A percentile compares a stretch with the other conserved stretches of the same genome.
Conservation (phyloP, 2,113 vertebrate species). For the Cervus canadensis region DNA sequence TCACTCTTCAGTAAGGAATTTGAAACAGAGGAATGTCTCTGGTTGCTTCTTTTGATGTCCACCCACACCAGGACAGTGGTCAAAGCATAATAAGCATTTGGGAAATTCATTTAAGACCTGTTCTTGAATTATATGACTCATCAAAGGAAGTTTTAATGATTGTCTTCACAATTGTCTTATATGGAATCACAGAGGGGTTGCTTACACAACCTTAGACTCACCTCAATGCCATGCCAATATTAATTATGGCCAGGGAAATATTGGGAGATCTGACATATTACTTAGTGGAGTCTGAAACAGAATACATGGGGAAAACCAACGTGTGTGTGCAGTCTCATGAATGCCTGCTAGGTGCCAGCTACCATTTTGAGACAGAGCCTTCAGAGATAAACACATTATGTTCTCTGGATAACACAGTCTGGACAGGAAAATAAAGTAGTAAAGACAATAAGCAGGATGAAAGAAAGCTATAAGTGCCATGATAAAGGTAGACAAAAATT, state of each 20-base stretch:
- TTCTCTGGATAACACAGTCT: background rate
- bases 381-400: background rate
- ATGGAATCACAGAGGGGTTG: background rate
- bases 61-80: background rate
- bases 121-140: background rate
- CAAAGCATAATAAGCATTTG: background rate
- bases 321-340: background rate
- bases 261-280: background rate
- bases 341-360: background rate
- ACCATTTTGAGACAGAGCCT: background rate
- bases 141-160: background rate
- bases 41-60: background rate
- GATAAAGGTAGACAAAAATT: background rate
- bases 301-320: background rate
- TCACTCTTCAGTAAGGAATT: background rate
- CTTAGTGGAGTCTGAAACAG: background rate
- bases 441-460: background rate
- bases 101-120: background rate
- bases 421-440: background rate
- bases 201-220: background rate
- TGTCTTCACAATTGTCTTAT: background rate
- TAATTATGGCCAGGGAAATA: background rate
- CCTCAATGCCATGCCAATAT: too few species aligned
- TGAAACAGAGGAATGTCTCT: background rate
- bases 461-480: background rate